Base-by-base conservation (phyloP, 2,797 vertebrate species). In the Hipposideros larvatus region DNA sequence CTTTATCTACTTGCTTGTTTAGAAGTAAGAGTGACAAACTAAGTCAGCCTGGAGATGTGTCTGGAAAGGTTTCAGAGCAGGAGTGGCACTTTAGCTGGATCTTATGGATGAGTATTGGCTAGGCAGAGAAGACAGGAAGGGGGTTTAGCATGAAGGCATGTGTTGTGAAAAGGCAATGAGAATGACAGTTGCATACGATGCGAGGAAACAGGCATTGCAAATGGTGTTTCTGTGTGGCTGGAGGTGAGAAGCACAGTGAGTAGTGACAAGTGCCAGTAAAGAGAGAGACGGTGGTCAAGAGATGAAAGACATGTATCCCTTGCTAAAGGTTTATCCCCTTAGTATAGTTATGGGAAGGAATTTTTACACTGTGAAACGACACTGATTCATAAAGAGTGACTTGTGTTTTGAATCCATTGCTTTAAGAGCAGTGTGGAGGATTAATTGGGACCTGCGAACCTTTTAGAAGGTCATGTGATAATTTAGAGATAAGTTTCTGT, bases 401-500 rank as follows among this genome's bases (percentile, higher is more conserved):
- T 66, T 93, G 37, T 31, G 37, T 77, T 91, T 87, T 86, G 70
- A 78, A 86, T 7, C 13, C 31, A 82, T 68, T 78, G 46, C 43
- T 68, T 88, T 85, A 55, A 88, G 48, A 34, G 13, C 18, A 65
- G 3, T 26, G 8, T 18, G 15, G 43, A 65, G 19, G 19, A 83
- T 53, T 43, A 34, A 68, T 14, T 74, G 48, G 26, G 14, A 91
- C 43, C 68, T 43, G 61, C 82, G 48, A 65, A 87, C 4, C n/a
- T n/a, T 87, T 59, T 48, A 66, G 11, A 88, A 96, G 7, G 5
- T 21, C 46, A 19, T 21, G 3, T 5, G 55, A 53, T 89, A 41
- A n/a, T 82, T 94, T 55, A 85, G 79, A 91, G 37, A n/a, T 53
- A 82, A 34, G 4, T 55, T 73, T 90, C 51, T 71, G 18, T 90